Base-by-base conservation (phyloP, 2,797 vertebrate genomes). In the Prionace glauca region DNA sequence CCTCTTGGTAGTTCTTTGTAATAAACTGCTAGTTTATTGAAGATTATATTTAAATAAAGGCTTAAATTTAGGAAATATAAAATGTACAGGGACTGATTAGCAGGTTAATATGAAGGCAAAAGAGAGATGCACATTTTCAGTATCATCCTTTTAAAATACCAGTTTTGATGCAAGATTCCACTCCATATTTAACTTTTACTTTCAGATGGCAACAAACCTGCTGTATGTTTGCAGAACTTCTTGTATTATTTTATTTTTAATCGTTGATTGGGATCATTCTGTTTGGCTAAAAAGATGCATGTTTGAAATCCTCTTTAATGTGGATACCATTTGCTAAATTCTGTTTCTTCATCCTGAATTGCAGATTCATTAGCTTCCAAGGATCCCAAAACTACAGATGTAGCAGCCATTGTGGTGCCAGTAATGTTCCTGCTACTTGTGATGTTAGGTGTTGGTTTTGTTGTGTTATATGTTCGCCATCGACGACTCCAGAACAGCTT, bases 401-500 rank as follows among this genome's bases (percentile, higher is more conserved):
- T 98, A 5, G 99, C 99, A 0, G 98, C 98, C 0, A 97, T 99
- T 9, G 99, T 99, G 96, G 99, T 99, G 0, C 99, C 99, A 0
- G 97, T 99, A 96, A 97, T 99, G 92, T 99, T 99, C 97, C 96
- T 99, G 97, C 97, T 99, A 77, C 97, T 99, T 96, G 97, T 99
- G 95, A 98, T 97, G 0, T 97, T 99, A n/a, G 99, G 98, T 0
- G 97, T 98, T 0, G 98, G 98, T 0, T 97, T 99, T 0, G 98
- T 98, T 96, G 96, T 98, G 72, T 97, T 99, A 16, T 99, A 99
- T 96, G 96, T 98, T 56, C 98, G 99, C 92, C 99, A 99, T 96
- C 97, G 99, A 3, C 97, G 99, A n/a, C 98, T 99, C 56, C 99
- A 99, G 97, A 99, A 98, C 97, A 99, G 98, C 96, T 99, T 99